These are phyloP conservation scores for cat (Felis catus) DNA, from an alignment of 2,113 vertebrate species.

Conservation along the genomic window F.catus_Fca126_mat1.0 CM031421.1:64420501-64421000, in stretches of 20 bases:
- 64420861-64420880: neutral
- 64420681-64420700: neutral
- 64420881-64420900: neutral
- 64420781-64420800: neutral
- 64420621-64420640: neutral
- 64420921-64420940: neutral
- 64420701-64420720: neutral
- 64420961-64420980: neutral
- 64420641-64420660: neutral
- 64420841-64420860: neutral
- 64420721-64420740: neutral
- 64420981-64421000: neutral
- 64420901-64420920: neutral
- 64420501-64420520: neutral
- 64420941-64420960: neutral
- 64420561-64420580: neutral
- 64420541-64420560: neutral
- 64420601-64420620: neutral
- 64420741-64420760: neutral
- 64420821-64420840: neutral
- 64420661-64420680: neutral
- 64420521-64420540: neutral
- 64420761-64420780: neutral
- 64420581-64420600: neutral
- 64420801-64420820: neutral